Percentiles rank a stretch among this genome's conserved stretches.
These are phyloP conservation scores for Lacanobia oleracea DNA, from an alignment of 2,888 invertebrate species.

Conservation along the genomic window DNA sequence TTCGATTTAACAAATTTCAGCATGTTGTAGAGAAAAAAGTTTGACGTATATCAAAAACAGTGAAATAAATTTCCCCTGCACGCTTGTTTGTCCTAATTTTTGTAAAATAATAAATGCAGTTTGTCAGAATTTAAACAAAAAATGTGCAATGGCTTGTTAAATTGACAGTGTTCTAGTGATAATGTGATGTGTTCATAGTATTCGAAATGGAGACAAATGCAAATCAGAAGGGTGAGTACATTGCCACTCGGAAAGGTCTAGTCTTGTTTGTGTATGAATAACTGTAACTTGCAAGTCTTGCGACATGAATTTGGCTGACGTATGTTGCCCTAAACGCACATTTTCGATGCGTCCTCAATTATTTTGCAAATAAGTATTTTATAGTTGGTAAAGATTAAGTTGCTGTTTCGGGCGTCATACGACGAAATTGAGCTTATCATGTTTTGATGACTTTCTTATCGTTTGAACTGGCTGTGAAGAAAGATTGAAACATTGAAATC, in stretches of 20 bases:
- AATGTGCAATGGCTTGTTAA: constrained; percentile 62
- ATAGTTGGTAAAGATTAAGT: constrained; percentile 23
- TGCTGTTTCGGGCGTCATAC: constrained; percentile 62
- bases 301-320: constrained; percentile 81
- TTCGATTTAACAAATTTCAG: constrained; percentile 32
- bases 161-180: constrained; percentile 76
- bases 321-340: constrained; percentile 67
- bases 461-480: constrained; percentile 53
- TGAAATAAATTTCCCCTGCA: constrained; percentile 69
- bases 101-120: constrained; percentile 63
- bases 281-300: constrained; percentile 84
- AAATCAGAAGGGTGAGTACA: constrained; percentile 87
- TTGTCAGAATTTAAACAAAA: constrained; percentile 54
- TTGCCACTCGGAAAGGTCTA: constrained; percentile 69
- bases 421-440: constrained; percentile 66
- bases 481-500: constrained; percentile 52
- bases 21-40: constrained; percentile 58
- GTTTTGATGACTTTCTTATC: constrained; percentile 70
- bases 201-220: constrained; percentile 87
- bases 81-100: constrained; percentile 77
- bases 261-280: constrained; percentile 88
- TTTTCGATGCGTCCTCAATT: constrained; percentile 43
- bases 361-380: constrained; percentile 8
- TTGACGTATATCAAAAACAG: constrained; percentile 76
- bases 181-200: constrained; percentile 82